Conservation (phyloP, 1,140 invertebrate species). For the Drosophila prosaltans region DNA sequence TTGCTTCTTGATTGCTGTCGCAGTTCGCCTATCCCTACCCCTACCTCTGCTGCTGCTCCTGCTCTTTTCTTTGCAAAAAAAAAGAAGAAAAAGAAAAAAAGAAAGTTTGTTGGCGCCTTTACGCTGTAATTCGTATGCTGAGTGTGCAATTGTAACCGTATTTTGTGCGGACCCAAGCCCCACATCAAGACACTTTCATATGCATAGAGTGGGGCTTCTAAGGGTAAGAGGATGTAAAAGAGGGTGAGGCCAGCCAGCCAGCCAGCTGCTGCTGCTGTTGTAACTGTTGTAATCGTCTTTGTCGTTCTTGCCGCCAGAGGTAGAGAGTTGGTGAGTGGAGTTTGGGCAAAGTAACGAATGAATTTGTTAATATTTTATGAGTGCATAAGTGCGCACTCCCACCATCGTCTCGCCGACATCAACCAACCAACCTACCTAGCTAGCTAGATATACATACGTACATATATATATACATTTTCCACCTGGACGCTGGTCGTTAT, state of each 20-base stretch:
- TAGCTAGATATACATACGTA: neutral
- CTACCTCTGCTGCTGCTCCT: neutral
- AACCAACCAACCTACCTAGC: constrained; percentile 27
- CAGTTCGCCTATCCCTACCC: constrained; percentile 44
- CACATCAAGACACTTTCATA: constrained; percentile 71
- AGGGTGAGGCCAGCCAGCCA: neutral
- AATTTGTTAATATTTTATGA: constrained; percentile 82
- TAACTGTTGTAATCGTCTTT: constrained; percentile 69
- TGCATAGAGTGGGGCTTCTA: constrained; percentile 44
- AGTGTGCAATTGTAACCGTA: constrained; percentile 80
- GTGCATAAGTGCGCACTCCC: constrained; percentile 79
- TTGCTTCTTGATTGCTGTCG: constrained; percentile 72
- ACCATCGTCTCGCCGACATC: constrained; percentile 17
- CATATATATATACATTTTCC: neutral
- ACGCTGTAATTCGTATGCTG: constrained; percentile 80
- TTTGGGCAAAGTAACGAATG: constrained; percentile 80
- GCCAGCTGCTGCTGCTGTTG: constrained; percentile 58
- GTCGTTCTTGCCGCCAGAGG: constrained; percentile 39
- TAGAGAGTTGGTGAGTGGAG: constrained; percentile 63
- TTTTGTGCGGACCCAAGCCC: constrained; percentile 59
- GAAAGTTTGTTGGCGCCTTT: constrained; percentile 66
- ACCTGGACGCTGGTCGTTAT: constrained; percentile 17
- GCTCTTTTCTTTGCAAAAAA: constrained; percentile 22
- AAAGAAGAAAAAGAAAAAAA: neutral
- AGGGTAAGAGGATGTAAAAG: constrained; percentile 22